Evolutionary conservation across 2,888 invertebrate species (phyloP).

Genomic region (Thereva nobilitata): DNA sequence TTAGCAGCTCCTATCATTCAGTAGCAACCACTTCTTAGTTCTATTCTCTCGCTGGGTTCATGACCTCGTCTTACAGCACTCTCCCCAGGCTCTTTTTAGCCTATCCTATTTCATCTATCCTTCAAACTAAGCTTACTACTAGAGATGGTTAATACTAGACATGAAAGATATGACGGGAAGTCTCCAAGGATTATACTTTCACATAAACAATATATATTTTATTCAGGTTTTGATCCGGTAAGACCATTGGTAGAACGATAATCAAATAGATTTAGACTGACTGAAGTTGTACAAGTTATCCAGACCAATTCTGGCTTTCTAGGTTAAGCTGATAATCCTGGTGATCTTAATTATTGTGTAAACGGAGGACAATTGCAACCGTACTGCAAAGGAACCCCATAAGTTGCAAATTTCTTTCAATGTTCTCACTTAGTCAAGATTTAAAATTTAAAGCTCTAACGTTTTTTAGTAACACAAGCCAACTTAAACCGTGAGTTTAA

Average conservation of each 20-base stretch:
- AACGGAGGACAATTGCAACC: constrained; percentile 75
- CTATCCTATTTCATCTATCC: too few species aligned
- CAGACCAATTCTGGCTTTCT: constrained; percentile 78
- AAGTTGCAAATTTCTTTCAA: constrained; percentile 55
- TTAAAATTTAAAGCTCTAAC: too few species aligned
- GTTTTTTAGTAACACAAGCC: too few species aligned
- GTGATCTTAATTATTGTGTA: constrained; percentile 76
- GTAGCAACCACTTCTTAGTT: too few species aligned
- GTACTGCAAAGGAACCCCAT: constrained; percentile 71
- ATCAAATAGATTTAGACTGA: constrained; percentile 63
- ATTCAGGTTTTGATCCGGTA: constrained; percentile 73
- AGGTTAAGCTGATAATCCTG: constrained; percentile 69
- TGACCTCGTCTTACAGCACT: too few species aligned
- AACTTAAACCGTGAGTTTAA: too few species aligned
- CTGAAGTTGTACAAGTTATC: constrained; percentile 67
- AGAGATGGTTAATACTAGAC: too few species aligned
- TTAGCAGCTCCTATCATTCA: neutral
- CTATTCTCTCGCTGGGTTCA: too few species aligned
- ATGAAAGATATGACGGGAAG: neutral
- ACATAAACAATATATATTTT: neutral
- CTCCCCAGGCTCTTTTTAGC: too few species aligned
- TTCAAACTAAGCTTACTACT: too few species aligned
- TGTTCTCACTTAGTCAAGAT: too few species aligned
- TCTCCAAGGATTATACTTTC: neutral
- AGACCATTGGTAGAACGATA: constrained; percentile 68